Evolutionary conservation across 2,888 invertebrate genomes (phyloP).

Genomic region (Drosophila hamatofila): DNA sequence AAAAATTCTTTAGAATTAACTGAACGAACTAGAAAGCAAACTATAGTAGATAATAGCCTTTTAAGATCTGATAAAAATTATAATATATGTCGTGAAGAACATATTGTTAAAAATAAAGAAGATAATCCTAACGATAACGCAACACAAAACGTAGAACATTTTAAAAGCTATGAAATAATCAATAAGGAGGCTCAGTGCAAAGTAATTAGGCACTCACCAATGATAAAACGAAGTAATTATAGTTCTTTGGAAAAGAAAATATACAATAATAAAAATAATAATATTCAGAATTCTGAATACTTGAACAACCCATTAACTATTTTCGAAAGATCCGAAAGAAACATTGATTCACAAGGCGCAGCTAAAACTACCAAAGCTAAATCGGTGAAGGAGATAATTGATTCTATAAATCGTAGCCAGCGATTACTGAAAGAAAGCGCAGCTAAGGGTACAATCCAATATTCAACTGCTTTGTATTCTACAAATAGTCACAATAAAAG

Average conservation of each 20-base stretch:
- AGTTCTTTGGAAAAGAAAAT: not conserved
- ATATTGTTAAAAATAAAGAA: not conserved
- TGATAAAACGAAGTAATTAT: conserved; percentile 5
- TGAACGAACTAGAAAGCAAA: not conserved
- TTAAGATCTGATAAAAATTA: not conserved
- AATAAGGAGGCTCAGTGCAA: not conserved
- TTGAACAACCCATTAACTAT: conserved; percentile 33
- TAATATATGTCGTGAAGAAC: not conserved
- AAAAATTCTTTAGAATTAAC: not conserved
- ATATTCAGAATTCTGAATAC: conserved; percentile 3
- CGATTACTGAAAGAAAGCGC: conserved; percentile 82
- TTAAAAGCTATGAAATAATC: not conserved
- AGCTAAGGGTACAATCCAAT: conserved; percentile 71
- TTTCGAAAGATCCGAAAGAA: conserved; percentile 29
- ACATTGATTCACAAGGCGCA: not conserved
- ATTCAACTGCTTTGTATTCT: conserved; percentile 57
- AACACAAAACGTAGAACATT: conserved; percentile 1
- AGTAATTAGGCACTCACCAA: not conserved
- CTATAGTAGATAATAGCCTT: not conserved
- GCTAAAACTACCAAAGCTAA: conserved; percentile 67
- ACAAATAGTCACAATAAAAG: conserved; percentile 35
- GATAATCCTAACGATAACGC: not conserved
- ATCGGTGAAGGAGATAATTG: conserved; percentile 84
- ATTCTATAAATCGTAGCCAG: conserved; percentile 85
- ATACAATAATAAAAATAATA: conserved; percentile 19